Evolutionary conservation across 2,888 invertebrate species (phyloP), one percentile per base, ranked within the genome.

Genomic region (Globia sparganii): DNA sequence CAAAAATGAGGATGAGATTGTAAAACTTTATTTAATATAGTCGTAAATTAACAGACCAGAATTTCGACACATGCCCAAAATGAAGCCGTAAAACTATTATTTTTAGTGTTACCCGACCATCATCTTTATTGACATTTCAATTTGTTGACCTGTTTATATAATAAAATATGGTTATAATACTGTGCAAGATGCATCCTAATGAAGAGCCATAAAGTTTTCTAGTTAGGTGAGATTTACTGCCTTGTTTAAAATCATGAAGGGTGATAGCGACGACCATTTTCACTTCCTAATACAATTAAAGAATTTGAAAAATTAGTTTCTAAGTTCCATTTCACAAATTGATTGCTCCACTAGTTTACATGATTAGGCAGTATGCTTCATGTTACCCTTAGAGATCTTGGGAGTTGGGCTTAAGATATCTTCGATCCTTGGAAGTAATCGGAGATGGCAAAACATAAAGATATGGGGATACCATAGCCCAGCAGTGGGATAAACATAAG

Each of bases 61-160:
- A 91, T 92, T 93, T 92, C 91, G 91, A 94, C 93, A 94, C 91
- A 89, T 90, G 90, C 88, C 90, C 86, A 87, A 87, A 89, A 84
- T 71, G 72, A 72, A 65, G 89, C 85, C 84, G 88, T 93, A 92
- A 93, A 93, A 90, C 91, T 87, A 91, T 91, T 90, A 92, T 92
- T 92, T 93, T 93, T 93, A 92, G 85, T 91, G 89, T 84, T 87
- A 86, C 85, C 87, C 86, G 89, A 79, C 81, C 85, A 77, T 86
- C 88, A 90, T 89, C 65, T 93, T 94, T 94, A 94, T 93, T 89
- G 89, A 87, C 87, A 87, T 88, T 90, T 91, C 91, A 90, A 91
- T 92, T 88, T 84, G 86, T 87, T 87, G 84, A 88, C 89, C 85
- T 83, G 88, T 89, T 88, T 85, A 83, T 83, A 85, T 90, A 89